These are phyloP conservation scores for Thalassoma bifasciatum DNA, from an alignment of 2,113 vertebrate genomes.

Conservation along the genomic window DNA sequence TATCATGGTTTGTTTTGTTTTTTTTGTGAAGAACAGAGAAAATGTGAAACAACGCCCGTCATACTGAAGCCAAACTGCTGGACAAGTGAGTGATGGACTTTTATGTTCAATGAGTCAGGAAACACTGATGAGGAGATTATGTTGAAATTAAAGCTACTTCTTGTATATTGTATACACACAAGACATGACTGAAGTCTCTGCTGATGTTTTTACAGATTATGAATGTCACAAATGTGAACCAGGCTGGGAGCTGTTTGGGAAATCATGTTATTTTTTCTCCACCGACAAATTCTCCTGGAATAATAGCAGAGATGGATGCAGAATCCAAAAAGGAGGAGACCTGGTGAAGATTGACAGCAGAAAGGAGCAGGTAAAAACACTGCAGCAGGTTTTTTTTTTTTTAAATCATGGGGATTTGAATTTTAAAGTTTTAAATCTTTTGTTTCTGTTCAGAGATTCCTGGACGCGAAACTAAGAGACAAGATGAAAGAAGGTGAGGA, in stretches of 20 bases:
- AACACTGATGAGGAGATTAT: no score
- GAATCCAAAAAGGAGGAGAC: fast-evolving
- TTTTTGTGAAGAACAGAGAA: not conserved
- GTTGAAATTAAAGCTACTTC: no score
- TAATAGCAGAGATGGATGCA: fast-evolving
- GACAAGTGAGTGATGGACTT: constrained; percentile 5
- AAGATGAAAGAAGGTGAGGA: fast-evolving
- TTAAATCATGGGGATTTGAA: not conserved
- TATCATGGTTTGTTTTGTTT: not conserved
- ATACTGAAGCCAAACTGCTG: not conserved
- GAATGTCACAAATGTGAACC: fast-evolving
- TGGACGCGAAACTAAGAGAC: fast-evolving
- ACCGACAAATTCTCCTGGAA: fast-evolving
- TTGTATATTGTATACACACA: not conserved
- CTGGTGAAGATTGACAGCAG: constrained; percentile 53
- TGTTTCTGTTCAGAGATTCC: constrained; percentile 30
- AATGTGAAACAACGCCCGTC: not conserved
- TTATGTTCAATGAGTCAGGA: not conserved
- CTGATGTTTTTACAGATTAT: not conserved
- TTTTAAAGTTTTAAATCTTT: fast-evolving
- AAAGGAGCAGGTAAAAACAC: constrained; percentile 59
- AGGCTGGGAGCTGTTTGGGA: constrained; percentile 34
- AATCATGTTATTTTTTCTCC: constrained; percentile 53
- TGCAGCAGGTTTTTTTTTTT: not conserved
- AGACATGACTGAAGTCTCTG: fast-evolving